Percentiles rank a stretch among this genome's conserved stretches.
Evolutionary conservation across 1,140 invertebrate species (phyloP).

Genomic region (Lethrus apterus): DNA sequence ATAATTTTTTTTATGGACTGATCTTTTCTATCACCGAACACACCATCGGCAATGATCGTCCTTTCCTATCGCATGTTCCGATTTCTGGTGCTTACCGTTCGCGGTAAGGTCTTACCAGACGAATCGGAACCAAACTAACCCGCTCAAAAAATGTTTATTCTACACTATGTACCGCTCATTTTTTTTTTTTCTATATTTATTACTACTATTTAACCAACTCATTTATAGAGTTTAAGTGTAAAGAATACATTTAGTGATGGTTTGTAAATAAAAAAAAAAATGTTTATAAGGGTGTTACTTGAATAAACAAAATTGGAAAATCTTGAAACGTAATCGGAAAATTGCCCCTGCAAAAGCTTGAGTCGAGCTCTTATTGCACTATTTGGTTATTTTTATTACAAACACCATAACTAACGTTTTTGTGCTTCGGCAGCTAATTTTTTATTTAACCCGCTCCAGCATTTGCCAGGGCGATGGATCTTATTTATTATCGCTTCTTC

Average conservation of each 20-base stretch:
- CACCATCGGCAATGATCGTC: too few relatives aligned
- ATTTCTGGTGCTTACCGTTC: too few relatives aligned
- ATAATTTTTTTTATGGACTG: too few relatives aligned
- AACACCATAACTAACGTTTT: conserved; percentile 12
- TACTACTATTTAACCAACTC: conserved; percentile 1
- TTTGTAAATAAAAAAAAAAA: conserved; percentile 13
- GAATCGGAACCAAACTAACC: too few relatives aligned
- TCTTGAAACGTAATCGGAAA: conserved; percentile 5
- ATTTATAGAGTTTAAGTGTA: conserved; percentile 6
- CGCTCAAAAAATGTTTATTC: too few relatives aligned
- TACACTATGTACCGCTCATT: not conserved
- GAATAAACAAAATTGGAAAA: conserved; percentile 9
- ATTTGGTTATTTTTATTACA: not conserved
- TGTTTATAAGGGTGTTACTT: conserved; percentile 13
- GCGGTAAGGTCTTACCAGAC: too few relatives aligned
- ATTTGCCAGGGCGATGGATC: conserved; percentile 40
- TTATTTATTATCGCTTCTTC: conserved; percentile 28
- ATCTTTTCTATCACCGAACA: too few relatives aligned
- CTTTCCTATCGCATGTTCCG: too few relatives aligned
- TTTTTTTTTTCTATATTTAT: conserved; percentile 10
- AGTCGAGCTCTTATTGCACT: conserved; percentile 16
- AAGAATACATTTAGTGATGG: not conserved
- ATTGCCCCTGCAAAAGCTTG: conserved; percentile 33
- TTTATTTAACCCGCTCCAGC: conserved; percentile 33
- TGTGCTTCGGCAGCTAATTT: conserved; percentile 14